A percentile compares a stretch with the other conserved stretches of the same genome.
These are phyloP conservation scores for Hipparchia sbordonii DNA, from an alignment of 2,888 invertebrate genomes.

Conservation along the genomic window DNA sequence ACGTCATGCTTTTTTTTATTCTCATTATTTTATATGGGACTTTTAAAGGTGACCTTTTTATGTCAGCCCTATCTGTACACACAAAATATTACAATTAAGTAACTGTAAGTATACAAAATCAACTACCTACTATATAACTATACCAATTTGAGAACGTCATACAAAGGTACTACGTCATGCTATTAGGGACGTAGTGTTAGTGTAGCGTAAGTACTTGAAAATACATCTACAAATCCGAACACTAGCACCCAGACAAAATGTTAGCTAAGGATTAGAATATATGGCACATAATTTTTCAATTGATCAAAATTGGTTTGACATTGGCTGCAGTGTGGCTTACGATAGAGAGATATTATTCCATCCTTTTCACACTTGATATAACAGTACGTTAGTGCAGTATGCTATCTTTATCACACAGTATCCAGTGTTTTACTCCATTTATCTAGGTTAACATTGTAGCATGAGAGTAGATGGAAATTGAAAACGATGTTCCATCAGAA, in stretches of 20 bases:
- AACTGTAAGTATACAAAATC: too few species aligned
- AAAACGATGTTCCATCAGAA: slow-evolving; percentile 38
- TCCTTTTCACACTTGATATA: slow-evolving; percentile 6
- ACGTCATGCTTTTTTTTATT: too few species aligned
- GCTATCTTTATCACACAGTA: slow-evolving; percentile 34
- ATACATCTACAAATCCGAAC: slow-evolving; percentile 7
- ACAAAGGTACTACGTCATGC: too few species aligned
- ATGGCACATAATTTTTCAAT: slow-evolving; percentile 45
- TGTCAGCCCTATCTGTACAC: too few species aligned
- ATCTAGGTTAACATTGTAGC: slow-evolving; percentile 40
- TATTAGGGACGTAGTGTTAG: too few species aligned
- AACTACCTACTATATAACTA: too few species aligned
- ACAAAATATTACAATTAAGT: too few species aligned
- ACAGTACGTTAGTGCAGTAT: background rate
- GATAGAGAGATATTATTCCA: background rate
- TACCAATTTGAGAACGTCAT: too few species aligned
- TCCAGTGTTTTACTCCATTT: slow-evolving; percentile 34
- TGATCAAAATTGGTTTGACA: slow-evolving; percentile 49
- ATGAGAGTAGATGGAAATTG: slow-evolving; percentile 41
- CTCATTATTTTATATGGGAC: too few species aligned
- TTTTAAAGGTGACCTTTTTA: too few species aligned
- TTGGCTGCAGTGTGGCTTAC: slow-evolving; percentile 35
- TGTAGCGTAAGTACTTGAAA: too few species aligned
- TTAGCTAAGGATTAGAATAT: slow-evolving; percentile 35
- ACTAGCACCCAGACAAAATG: slow-evolving; percentile 30